phyloP scores from a whole-genome alignment of 2,797 vertebrate genomes.

The Apodemus agrarius region DNA sequence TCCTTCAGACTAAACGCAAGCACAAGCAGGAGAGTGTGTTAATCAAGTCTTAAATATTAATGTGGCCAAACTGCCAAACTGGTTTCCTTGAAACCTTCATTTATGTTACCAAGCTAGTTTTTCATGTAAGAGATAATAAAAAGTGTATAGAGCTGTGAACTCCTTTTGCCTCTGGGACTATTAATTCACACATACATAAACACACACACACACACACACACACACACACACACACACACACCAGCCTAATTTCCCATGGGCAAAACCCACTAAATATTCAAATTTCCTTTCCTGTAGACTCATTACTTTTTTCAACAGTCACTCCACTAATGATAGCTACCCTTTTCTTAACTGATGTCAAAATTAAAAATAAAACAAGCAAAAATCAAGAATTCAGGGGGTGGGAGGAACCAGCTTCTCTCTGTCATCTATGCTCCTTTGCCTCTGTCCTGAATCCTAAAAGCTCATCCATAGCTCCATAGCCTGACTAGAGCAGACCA shows the following conservation, averaged over 20 bases:
- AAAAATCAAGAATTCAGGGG: neutral
- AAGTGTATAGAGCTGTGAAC: neutral
- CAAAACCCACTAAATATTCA: slow-evolving; percentile 3
- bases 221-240: neutral
- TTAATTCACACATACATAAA: neutral
- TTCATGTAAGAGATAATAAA: slow-evolving; percentile 16
- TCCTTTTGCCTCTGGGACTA: slow-evolving; percentile 5
- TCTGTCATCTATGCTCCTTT: neutral
- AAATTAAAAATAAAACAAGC: neutral
- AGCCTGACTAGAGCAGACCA: neutral
- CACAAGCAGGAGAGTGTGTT: slow-evolving; percentile 56
- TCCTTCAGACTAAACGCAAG: slow-evolving; percentile 65
- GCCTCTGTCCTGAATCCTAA: neutral
- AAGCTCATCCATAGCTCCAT: neutral
- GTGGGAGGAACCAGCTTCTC: neutral
- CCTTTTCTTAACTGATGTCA: slow-evolving; percentile 18
- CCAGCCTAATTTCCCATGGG: neutral
- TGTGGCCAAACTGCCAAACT: neutral
- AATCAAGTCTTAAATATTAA: neutral
- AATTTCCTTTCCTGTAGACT: neutral
- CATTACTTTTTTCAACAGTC: neutral
- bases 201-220: neutral
- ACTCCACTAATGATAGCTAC: neutral
- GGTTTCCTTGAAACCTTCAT: slow-evolving; percentile 16
- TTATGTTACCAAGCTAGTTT: slow-evolving; percentile 49